phyloP scores from a whole-genome alignment of 2,113 vertebrate species.

The Fulica atra region DNA sequence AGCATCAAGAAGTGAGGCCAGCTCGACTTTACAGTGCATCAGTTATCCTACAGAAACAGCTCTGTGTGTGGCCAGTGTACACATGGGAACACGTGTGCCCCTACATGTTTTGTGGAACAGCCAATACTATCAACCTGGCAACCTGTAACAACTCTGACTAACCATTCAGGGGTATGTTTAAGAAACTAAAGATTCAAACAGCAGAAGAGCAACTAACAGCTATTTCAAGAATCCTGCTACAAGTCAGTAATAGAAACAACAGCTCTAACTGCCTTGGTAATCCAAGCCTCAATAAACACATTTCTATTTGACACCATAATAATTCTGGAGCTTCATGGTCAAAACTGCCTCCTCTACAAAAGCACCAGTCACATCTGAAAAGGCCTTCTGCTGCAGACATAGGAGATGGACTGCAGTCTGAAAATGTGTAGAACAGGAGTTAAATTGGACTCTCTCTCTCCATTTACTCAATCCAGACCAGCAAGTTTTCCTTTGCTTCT shows the following conservation, averaged over 20 bases:
- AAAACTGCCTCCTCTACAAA: not conserved
- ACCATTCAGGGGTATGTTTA: not conserved
- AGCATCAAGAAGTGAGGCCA: not conserved
- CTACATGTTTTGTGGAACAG: not conserved
- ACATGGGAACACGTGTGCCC: fast-evolving
- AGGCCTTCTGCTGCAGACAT: not conserved
- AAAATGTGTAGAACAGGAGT: not conserved
- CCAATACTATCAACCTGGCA: not conserved
- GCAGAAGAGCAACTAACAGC: not conserved
- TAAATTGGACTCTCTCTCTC: not conserved
- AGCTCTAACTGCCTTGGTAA: not conserved
- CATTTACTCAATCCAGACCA: not conserved
- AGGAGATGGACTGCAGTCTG: not conserved
- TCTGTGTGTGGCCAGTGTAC: fast-evolving
- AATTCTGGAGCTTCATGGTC: not conserved
- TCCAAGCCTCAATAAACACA: not conserved
- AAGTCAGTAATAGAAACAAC: not conserved
- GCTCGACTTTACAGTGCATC: not conserved
- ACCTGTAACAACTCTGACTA: not conserved
- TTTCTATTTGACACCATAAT: not conserved
- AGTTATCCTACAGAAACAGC: not conserved
- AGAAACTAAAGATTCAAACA: not conserved
- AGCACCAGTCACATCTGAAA: fast-evolving
- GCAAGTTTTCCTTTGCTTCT: not conserved
- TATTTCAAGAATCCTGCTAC: not conserved